Conservation (phyloP, 2,113 vertebrate genomes). For the Bagarius yarrelli region DNA sequence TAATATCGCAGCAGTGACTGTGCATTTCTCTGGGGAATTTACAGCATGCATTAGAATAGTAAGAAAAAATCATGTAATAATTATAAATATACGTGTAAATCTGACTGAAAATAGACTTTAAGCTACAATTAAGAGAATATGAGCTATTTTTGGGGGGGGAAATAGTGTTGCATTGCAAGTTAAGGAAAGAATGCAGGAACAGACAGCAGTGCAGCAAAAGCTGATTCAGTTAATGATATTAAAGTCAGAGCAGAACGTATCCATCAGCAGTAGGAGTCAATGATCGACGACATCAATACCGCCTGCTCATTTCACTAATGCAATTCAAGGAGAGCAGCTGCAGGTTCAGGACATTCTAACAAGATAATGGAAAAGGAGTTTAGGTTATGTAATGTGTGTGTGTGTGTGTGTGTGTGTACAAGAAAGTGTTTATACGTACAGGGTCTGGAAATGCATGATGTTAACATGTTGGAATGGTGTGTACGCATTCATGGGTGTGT, state of each 20-base stretch:
- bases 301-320: constrained; percentile 50
- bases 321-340: constrained; percentile 44
- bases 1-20: not conserved
- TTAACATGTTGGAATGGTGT: constrained; percentile 8
- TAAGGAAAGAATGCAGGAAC: not conserved
- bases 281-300: constrained; percentile 37
- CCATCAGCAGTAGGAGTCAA: constrained; percentile 23
- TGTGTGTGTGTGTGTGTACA: constrained; percentile 22
- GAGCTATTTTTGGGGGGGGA: not conserved
- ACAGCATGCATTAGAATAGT: not conserved
- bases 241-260: constrained; percentile 30
- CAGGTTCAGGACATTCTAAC: constrained; percentile 31
- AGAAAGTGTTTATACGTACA: constrained; percentile 18
- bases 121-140: not conserved
- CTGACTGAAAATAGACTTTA: not conserved
- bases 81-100: not conserved
- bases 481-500: not conserved
- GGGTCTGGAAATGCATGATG: constrained; percentile 8
- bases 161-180: not conserved
- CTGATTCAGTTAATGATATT: constrained; percentile 46
- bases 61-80: not conserved
- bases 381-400: constrained; percentile 35
- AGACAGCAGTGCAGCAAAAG: not conserved
- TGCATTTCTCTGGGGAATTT: not conserved
- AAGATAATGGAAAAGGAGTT: constrained; percentile 21